phyloP scores from a whole-genome alignment of 2,113 vertebrate species.

The Brevimyrus niger region DNA sequence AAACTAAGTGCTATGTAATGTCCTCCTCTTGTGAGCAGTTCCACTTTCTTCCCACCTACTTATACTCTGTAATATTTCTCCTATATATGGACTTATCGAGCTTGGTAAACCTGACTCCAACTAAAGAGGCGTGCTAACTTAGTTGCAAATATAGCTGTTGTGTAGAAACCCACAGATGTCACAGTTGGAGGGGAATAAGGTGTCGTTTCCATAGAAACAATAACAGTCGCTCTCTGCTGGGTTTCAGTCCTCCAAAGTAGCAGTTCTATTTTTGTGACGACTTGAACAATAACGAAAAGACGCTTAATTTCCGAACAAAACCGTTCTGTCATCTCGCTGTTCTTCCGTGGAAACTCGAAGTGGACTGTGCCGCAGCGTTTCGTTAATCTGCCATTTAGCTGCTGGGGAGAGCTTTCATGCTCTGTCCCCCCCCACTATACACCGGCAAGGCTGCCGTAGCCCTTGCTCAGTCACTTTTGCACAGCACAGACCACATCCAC shows the following conservation, averaged over 20 bases:
- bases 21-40: not conserved
- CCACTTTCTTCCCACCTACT: not conserved
- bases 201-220: conserved; percentile 31
- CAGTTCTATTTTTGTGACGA: conserved; percentile 10
- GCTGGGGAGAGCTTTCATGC: not conserved
- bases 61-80: not conserved
- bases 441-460: not conserved
- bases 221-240: conserved; percentile 13
- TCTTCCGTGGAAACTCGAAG: not conserved
- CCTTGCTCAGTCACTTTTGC: not conserved
- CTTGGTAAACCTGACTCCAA: not conserved
- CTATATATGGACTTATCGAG: not conserved
- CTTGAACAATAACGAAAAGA: conserved; percentile 13
- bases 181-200: conserved; percentile 24
- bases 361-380: not conserved
- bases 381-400: not conserved
- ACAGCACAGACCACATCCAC: not conserved
- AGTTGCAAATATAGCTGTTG: conserved; percentile 22
- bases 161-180: conserved; percentile 22
- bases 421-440: not conserved
- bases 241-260: conserved; percentile 14
- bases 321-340: not conserved
- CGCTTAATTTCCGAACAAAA: not conserved
- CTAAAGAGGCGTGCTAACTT: conserved; percentile 3
- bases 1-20: not conserved